Conservation (phyloP, 2,888 invertebrate species). For the Orthosia gothica region DNA sequence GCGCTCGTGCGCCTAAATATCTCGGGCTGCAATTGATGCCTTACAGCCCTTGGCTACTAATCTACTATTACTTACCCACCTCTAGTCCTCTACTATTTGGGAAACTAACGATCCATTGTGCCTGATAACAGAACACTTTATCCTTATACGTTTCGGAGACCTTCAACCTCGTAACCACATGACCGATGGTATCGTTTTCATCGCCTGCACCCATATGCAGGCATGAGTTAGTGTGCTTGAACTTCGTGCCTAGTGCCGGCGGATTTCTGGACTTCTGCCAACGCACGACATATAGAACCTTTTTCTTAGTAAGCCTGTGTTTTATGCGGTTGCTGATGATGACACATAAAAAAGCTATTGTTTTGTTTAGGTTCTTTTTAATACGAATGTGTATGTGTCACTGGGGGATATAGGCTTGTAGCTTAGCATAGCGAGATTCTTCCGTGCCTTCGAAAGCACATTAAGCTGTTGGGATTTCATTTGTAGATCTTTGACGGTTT, state of each 20-base stretch:
- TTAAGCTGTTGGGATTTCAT: too few relatives aligned
- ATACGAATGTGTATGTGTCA: constrained; percentile 19
- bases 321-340: constrained; percentile 46
- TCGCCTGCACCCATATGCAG: constrained; percentile 16
- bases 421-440: too few relatives aligned
- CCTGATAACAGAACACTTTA: constrained; percentile 28
- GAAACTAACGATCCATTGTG: constrained; percentile 54
- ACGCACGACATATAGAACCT: constrained; percentile 31
- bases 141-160: constrained; percentile 41
- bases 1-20: too few relatives aligned
- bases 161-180: constrained; percentile 26
- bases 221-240: constrained; percentile 30
- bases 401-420: too few relatives aligned
- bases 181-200: constrained; percentile 47
- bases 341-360: constrained; percentile 56
- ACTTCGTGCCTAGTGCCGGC: constrained; percentile 32
- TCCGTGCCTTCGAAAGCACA: too few relatives aligned
- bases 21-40: too few relatives aligned
- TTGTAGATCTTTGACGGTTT: too few relatives aligned
- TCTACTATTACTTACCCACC: neutral
- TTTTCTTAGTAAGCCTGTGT: constrained; percentile 19
- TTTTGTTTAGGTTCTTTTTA: neutral
- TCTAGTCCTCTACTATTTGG: constrained; percentile 27
- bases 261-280: constrained; percentile 55
- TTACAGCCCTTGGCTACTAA: too few relatives aligned